Conservation (phyloP, 2,113 vertebrate species). For the Amphiprion ocellaris region DNA sequence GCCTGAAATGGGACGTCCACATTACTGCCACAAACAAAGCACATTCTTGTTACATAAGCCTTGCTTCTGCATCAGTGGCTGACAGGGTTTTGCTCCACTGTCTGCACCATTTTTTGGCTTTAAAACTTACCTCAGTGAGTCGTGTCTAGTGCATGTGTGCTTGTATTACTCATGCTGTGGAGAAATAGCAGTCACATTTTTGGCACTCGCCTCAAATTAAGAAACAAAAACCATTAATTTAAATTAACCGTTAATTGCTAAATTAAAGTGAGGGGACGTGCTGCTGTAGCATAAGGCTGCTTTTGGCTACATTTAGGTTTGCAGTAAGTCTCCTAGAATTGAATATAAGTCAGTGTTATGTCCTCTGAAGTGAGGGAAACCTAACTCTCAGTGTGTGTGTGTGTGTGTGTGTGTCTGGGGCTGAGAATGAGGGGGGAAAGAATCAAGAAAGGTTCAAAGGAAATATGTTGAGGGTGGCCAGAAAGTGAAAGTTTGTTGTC, state of each 20-base stretch:
- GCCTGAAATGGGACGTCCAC: conserved; percentile 29
- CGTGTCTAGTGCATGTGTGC: neutral
- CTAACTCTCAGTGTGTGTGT: conserved; percentile 11
- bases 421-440: conserved; percentile 1
- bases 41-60: conserved; percentile 59
- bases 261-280: neutral
- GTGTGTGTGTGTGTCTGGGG: conserved; percentile 7
- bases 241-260: neutral
- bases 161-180: neutral
- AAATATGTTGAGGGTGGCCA: conserved; percentile 42
- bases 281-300: neutral
- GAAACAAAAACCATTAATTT: neutral
- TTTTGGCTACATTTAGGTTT: neutral
- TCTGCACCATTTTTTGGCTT: conserved; percentile 28
- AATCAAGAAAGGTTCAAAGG: conserved; percentile 30
- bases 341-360: neutral
- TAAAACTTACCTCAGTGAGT: conserved; percentile 1
- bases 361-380: conserved; percentile 1
- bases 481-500: conserved; percentile 47
- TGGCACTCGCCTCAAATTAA: neutral
- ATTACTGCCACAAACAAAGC: conserved; percentile 45
- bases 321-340: neutral
- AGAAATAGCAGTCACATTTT: neutral
- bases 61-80: conserved; percentile 59
- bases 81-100: conserved; percentile 36